Percentiles rank a stretch among this genome's conserved stretches.
Conservation (phyloP, 2,797 vertebrate species). For the Gastrophryne carolinensis region DNA sequence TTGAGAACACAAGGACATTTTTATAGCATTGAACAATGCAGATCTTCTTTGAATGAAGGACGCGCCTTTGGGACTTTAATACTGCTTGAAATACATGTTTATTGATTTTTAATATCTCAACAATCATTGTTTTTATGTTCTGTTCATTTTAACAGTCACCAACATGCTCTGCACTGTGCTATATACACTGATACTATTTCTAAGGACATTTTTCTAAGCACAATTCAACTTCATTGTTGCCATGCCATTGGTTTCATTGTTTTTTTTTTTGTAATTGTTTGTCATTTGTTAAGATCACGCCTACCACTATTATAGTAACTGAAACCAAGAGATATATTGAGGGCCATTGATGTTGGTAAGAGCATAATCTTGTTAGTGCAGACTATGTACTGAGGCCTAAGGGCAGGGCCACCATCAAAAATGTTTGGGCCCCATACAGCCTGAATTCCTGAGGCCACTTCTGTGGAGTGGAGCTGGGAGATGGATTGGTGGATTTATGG, state of each 20-base stretch:
- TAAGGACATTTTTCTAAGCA: conserved; percentile 30
- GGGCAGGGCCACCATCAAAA: too few relatives aligned
- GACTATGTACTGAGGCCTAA: too few relatives aligned
- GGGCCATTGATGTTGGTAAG: too few relatives aligned
- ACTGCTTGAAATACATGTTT: conserved; percentile 60
- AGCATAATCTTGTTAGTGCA: too few relatives aligned
- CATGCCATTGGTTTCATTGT: conserved; percentile 13
- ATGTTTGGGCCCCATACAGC: too few relatives aligned
- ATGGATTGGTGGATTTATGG: too few relatives aligned
- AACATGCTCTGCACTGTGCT: conserved; percentile 51
- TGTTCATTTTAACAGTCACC: conserved; percentile 38
- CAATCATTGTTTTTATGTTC: conserved; percentile 57
- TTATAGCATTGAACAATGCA: conserved; percentile 62
- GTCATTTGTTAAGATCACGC: conserved; percentile 48
- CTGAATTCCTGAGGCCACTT: too few relatives aligned
- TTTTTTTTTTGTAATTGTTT: conserved; percentile 18
- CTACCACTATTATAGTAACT: too few relatives aligned
- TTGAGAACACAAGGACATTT: conserved; percentile 64
- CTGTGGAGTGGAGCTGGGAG: too few relatives aligned
- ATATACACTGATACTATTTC: conserved; percentile 23
- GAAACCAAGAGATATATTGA: too few relatives aligned
- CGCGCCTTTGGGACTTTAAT: conserved; percentile 67
- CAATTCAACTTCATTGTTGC: conserved; percentile 39
- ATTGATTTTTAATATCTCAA: conserved; percentile 58
- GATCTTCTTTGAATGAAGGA: conserved; percentile 59